phyloP scores from a whole-genome alignment of 1,140 invertebrate species.

The Lethocerus indicus region DNA sequence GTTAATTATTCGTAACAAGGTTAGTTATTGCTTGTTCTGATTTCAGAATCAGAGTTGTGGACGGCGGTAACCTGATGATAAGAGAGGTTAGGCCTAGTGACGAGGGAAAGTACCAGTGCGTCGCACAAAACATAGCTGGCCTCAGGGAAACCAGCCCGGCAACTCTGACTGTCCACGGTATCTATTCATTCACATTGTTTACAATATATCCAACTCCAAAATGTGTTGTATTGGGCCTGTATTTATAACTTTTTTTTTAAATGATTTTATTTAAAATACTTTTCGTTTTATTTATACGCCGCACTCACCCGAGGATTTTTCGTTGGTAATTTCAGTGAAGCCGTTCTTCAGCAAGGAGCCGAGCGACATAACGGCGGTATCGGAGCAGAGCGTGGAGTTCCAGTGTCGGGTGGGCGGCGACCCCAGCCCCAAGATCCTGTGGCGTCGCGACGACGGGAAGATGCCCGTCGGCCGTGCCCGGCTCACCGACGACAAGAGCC shows the following conservation, averaged over 20 bases:
- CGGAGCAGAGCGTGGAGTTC: conserved; percentile 67
- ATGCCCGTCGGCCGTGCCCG: conserved; percentile 59
- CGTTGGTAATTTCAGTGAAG: conserved; percentile 28
- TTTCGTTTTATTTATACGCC: too few relatives aligned
- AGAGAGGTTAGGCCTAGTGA: conserved; percentile 63
- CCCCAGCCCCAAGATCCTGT: conserved; percentile 72
- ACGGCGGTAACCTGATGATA: conserved; percentile 70
- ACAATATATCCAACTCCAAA: neutral
- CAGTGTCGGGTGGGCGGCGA: conserved; percentile 80
- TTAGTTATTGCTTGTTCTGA: too few relatives aligned
- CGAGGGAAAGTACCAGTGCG: conserved; percentile 69
- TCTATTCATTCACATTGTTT: neutral
- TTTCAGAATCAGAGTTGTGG: conserved; percentile 54
- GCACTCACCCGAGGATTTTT: too few relatives aligned
- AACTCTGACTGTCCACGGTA: conserved; percentile 62
- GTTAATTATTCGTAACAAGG: too few relatives aligned
- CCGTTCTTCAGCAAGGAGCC: conserved; percentile 75
- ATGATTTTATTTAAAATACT: neutral
- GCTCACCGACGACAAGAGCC: conserved; percentile 54
- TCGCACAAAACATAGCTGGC: conserved; percentile 71
- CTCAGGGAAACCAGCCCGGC: conserved; percentile 54
- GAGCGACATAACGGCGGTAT: conserved; percentile 61
- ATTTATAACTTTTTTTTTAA: neutral
- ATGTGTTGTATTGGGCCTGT: neutral
- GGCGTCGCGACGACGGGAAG: conserved; percentile 73